Evolutionary conservation across 2,113 vertebrate genomes (phyloP).

Genomic region (Tonatia bakeri): DNA sequence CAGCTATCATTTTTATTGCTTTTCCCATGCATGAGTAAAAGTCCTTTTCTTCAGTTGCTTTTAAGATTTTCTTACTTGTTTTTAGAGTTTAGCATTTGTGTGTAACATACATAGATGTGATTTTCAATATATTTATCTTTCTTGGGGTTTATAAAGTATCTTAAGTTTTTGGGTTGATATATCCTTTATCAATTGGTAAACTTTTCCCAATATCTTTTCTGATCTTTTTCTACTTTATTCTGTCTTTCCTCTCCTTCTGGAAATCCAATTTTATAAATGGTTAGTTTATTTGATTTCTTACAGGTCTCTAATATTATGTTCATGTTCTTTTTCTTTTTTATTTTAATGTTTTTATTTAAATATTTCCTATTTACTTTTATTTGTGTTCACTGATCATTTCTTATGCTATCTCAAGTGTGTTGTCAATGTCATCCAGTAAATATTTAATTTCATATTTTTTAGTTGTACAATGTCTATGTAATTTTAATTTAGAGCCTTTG

Average conservation of each 20-base stretch:
- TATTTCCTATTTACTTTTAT: not conserved
- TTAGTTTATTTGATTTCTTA: not conserved
- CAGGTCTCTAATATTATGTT: not conserved
- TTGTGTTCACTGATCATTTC: not conserved
- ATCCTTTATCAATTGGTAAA: not conserved
- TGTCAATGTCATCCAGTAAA: not conserved
- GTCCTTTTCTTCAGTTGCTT: not conserved
- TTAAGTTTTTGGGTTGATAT: not conserved
- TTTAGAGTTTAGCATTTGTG: not conserved
- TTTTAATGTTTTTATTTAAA: not conserved
- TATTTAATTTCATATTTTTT: not conserved
- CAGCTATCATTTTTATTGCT: not conserved
- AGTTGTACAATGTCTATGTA: not conserved
- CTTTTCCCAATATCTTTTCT: not conserved
- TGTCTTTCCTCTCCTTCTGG: not conserved
- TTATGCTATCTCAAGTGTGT: not conserved
- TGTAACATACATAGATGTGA: not conserved
- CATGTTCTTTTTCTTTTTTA: not conserved
- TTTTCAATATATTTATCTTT: not conserved
- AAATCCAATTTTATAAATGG: not conserved
- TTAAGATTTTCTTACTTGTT: not conserved
- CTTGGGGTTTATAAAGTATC: not conserved
- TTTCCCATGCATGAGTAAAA: not conserved
- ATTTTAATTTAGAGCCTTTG: not conserved
- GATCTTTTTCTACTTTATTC: not conserved